Base-by-base conservation (phyloP, 2,888 invertebrate species). In the Euclidia mi region DNA sequence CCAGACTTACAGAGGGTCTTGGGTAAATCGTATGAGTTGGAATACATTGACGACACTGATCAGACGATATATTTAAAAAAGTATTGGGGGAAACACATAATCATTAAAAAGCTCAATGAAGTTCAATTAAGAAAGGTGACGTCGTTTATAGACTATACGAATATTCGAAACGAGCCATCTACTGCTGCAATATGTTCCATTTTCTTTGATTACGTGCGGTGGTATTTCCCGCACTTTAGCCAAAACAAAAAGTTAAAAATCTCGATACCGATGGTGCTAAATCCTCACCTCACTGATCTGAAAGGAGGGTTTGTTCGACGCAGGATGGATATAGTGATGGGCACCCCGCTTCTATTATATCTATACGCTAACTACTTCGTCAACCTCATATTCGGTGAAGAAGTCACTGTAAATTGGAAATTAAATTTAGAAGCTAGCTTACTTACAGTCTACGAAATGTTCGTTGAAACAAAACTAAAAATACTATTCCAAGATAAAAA, bases 401-500 rank as follows among this genome's bases (percentile, higher is more conserved):
- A 40, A 58, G 46, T 17, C 43, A 20, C 3, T 20, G 6, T 20
- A 3, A 20, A 20, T 6, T 20, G 20, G 20, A 3, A 20, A 20
- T 20, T 20, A 6, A 3, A 20, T 20, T 20, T 20, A 20, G 20
- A 20, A 20, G 20, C 3, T 2, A 20, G 20, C 20, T 20, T 6
- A 4, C 6, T 20, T 4, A n/a, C 52, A 1, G 57, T 42, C 12
- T 65, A 65, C n/a, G 50, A 57, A 48, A 49, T 45, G 14, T 68
- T 58, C 31, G 42, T 55, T 12, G 55, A 56, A 18, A 60, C 41
- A 3, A 68, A 68, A 65, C 18, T 68, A n/a, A 65, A 41, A 28
- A 60, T 70, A 25, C 43, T 64, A 4, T 62, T 62, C 15, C 29
- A 61, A 48, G 64, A 62, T 11, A 69, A 69, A 37, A 46, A 59